phyloP scores from a whole-genome alignment of 2,113 vertebrate genomes.

The Cairina moschata region DNA sequence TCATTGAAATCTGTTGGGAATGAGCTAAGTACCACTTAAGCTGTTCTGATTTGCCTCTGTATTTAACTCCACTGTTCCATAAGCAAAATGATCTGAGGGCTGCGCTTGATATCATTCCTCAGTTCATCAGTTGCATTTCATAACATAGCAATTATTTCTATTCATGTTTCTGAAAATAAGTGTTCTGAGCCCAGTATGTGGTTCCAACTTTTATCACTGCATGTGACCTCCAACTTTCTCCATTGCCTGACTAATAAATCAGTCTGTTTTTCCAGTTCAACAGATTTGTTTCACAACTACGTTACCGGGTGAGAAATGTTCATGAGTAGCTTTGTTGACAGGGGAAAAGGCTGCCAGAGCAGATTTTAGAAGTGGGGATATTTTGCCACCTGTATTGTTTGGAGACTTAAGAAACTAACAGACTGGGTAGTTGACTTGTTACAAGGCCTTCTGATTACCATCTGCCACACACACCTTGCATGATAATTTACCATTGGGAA shows the following conservation, averaged over 20 bases:
- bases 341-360: slow-evolving; percentile 22
- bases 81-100: background rate
- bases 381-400: slow-evolving; percentile 8
- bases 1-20: background rate
- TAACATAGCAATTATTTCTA: background rate
- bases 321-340: background rate
- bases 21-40: background rate
- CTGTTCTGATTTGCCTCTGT: background rate
- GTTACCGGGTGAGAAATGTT: background rate
- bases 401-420: background rate
- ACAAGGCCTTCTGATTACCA: background rate
- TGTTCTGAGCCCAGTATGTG: background rate
- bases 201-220: background rate
- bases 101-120: background rate
- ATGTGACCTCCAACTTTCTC: background rate
- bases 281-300: slow-evolving; percentile 25
- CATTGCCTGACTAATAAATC: background rate
- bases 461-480: slow-evolving; percentile 23
- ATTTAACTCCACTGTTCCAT: background rate
- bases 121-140: background rate
- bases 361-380: background rate
- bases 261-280: background rate
- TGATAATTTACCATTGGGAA: background rate
- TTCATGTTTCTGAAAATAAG: background rate
- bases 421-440: background rate